phyloP scores from a whole-genome alignment of 2,888 invertebrate species.

The Rutpela maculata region DNA sequence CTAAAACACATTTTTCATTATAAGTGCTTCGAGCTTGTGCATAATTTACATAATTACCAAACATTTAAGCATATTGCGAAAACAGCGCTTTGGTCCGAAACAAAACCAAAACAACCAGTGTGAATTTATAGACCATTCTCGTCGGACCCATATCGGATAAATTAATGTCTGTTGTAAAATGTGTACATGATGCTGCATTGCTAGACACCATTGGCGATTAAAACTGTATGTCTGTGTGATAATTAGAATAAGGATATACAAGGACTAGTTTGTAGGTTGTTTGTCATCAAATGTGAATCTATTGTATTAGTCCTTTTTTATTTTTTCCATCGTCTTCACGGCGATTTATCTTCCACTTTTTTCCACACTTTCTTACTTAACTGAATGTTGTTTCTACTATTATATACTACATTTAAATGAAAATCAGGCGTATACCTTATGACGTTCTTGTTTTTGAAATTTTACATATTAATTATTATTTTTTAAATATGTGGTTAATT shows the following conservation, averaged over 20 bases:
- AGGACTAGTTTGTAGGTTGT: too few species aligned
- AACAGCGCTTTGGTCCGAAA: slow-evolving; percentile 1
- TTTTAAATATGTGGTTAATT: too few species aligned
- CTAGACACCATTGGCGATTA: background rate
- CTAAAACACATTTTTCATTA: slow-evolving; percentile 3
- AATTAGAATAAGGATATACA: background rate
- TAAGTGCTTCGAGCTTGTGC: background rate
- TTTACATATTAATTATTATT: too few species aligned
- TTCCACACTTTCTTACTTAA: too few species aligned
- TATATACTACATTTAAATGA: too few species aligned
- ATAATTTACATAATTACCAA: slow-evolving; percentile 9
- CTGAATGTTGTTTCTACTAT: too few species aligned
- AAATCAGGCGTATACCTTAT: too few species aligned
- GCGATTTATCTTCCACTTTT: too few species aligned
- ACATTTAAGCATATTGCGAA: slow-evolving; percentile 2
- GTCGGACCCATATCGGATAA: slow-evolving; percentile 4
- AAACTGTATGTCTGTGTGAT: background rate
- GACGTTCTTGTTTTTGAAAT: too few species aligned
- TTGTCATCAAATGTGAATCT: too few species aligned
- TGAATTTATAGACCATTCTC: slow-evolving; percentile 6
- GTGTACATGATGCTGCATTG: background rate
- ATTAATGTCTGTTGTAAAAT: background rate
- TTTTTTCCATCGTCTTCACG: too few species aligned
- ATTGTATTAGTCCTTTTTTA: too few species aligned
- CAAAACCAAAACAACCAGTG: background rate